Evolutionary conservation across 2,888 invertebrate species (phyloP), one percentile per base, ranked within the genome.

Genomic region (Eurytoma californica): DNA sequence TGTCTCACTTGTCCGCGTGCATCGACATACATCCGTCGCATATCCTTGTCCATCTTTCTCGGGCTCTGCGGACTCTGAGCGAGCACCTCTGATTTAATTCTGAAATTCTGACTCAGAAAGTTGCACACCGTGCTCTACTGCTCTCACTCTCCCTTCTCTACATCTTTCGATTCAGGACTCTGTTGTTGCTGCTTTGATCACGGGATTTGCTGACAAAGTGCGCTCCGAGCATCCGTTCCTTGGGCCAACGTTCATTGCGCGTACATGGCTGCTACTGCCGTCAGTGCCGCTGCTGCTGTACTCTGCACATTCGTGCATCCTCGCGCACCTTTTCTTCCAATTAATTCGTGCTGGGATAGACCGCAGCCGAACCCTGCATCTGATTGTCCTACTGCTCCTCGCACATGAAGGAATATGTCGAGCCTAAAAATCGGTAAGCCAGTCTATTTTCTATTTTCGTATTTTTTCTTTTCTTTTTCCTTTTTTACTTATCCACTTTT

Each of bases 341-440:
- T 68, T 14, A 63, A 58, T 3, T 20, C 47, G 24, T 20, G 20
- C 53, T 51, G 65, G 49, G 18, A 24, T 18, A 53, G 51, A n/a
- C 16, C 24, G 57, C 68, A 30, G n/a, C 61, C 63, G 58, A 16
- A 70, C 30, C 20, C 51, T 69, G 57, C 24, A 57, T 14, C 16
- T 5, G 16, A 53, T 53, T 53, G 53, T 72, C 30, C 24, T 58
- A 20, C 9, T 57, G 24, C 60, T n/a, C 39, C 49, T 20, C 24
- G 77, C 78, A 81, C 67, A 90, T 90, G 89, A 88, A 88, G 90
- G 91, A 92, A 91, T 92, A 92, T 93, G 92, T 92, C 92, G 91
- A 93, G 92, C 91, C 90, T 93, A 91, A 93, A 92, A 92, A 92
- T 92, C 88, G 92, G 92, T 92, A 91, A 92, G 92, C 14, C 65